Percentiles rank a stretch among this genome's conserved stretches.
phyloP scores from a whole-genome alignment of 2,888 invertebrate species.

The Scaptomyza cyrtandrae region DNA sequence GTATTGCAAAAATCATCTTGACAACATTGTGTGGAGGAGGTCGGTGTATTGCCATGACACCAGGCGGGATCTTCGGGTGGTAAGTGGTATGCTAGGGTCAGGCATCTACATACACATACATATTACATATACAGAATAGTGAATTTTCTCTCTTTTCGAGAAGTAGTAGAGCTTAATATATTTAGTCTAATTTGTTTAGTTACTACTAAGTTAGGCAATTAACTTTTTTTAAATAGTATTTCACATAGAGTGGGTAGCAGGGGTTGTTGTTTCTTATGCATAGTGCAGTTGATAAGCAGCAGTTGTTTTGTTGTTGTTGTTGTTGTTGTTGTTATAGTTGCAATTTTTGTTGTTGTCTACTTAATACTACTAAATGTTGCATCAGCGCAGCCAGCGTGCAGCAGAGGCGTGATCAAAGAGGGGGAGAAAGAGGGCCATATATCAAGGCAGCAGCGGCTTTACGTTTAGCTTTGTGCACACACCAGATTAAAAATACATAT shows the following conservation, averaged over 20 bases:
- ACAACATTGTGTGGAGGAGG: constrained; percentile 86
- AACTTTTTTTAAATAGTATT: constrained; percentile 2
- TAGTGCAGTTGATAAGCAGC: constrained; percentile 72
- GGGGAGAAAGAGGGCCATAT: background rate
- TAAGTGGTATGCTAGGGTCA: constrained; percentile 86
- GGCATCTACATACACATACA: constrained; percentile 86
- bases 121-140: constrained; percentile 38
- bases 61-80: constrained; percentile 87
- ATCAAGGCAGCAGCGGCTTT: constrained; percentile 17
- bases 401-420: constrained; percentile 46
- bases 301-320: constrained; percentile 55
- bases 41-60: constrained; percentile 85
- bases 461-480: constrained; percentile 5
- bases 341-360: constrained; percentile 39
- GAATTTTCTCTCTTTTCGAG: constrained; percentile 33
- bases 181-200: constrained; percentile 42
- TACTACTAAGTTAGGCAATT: constrained; percentile 50
- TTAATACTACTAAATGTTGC: constrained; percentile 33
- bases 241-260: constrained; percentile 16
- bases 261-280: constrained; percentile 40
- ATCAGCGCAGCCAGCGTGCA: constrained; percentile 55
- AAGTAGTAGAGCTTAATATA: constrained; percentile 43
- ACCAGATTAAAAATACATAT: constrained; percentile 1
- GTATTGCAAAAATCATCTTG: constrained; percentile 89
- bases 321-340: constrained; percentile 39